Base-by-base conservation (phyloP, 2,888 invertebrate genomes). In the Clistopyga incitator region DNA sequence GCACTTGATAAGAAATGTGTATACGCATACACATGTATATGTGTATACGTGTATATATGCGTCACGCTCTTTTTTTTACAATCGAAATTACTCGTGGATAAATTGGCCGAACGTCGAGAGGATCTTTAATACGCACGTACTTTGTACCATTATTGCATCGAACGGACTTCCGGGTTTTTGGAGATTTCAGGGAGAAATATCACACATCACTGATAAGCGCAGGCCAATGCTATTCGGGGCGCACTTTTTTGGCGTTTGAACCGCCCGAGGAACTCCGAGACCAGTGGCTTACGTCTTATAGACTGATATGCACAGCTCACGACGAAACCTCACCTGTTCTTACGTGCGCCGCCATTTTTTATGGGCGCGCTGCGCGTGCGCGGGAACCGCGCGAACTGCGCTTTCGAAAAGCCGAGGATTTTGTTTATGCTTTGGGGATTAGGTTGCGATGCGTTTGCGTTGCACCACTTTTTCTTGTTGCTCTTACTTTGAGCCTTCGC, bases 291-390 rank as follows among this genome's bases (percentile, higher is more conserved):
- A 10, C n/a, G n/a, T 25, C 8, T 68, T n/a, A n/a, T 25, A 20
- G 18, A 0, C 52, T 8, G 68, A 52, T 38, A 38, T 42, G 42
- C 8, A 71, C 71, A 25, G 56, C 18, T 56, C 56, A 23, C 59
- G 71, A 54, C 74, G 52, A 68, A 50, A 67, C 67, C 91, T 91
- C 91, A 92, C 92, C 92, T 92, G 91, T 90, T 90, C 88, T 88
- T 84, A 89, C 87, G 86, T 90, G 88, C 84, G 91, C 89, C 86
- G 92, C 92, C 92, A 92, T 92, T 88, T 90, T 89, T 74, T 42
- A 10, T 64, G 38, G 3, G 70, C 20, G 4, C 1, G 13, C 8
- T 15, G 50, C 71, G 75, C 29, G 54, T 20, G 56, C 25, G 52
- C 67, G 68, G 38, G 67, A 2, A 15, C 2, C 25, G 78, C 78